phyloP scores from a whole-genome alignment of 2,888 invertebrate genomes.

The Machimus atricapillus region DNA sequence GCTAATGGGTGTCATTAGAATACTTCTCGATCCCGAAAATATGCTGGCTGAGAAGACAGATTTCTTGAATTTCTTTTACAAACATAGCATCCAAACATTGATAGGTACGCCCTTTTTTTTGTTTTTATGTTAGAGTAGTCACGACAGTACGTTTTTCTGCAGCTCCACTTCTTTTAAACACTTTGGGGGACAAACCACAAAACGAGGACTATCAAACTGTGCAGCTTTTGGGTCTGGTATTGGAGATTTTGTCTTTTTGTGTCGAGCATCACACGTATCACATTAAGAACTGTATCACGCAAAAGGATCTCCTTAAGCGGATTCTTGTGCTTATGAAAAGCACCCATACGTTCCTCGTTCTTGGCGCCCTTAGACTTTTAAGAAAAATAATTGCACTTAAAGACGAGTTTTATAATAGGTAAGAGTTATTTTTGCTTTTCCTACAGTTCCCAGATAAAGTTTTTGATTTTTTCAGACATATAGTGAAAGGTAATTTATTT shows the following conservation, averaged over 20 bases:
- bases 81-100: conserved; percentile 94
- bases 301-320: conserved; percentile 93
- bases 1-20: conserved; percentile 91
- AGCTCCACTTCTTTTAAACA: conserved; percentile 94
- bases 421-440: conserved; percentile 38
- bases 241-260: conserved; percentile 96
- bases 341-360: conserved; percentile 94
- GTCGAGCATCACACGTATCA: conserved; percentile 99
- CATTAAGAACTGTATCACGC: conserved; percentile 96
- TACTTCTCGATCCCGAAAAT: conserved; percentile 96
- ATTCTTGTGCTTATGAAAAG: conserved; percentile 97
- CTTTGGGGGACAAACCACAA: conserved; percentile 85
- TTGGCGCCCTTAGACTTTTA: conserved; percentile 96
- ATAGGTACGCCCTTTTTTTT: conserved; percentile 70
- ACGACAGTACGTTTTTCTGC: conserved; percentile 31
- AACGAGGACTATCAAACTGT: conserved; percentile 97
- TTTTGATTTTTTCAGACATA: conserved; percentile 69
- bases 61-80: conserved; percentile 98
- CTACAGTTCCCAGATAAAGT: neutral
- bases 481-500: conserved; percentile 92
- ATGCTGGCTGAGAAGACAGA: conserved; percentile 98
- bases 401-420: conserved; percentile 95
- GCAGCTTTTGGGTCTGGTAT: conserved; percentile 90
- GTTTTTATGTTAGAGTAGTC: neutral
- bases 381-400: conserved; percentile 96